Base-by-base conservation (phyloP, 2,113 vertebrate species). In the Gymnogyps californianus region DNA sequence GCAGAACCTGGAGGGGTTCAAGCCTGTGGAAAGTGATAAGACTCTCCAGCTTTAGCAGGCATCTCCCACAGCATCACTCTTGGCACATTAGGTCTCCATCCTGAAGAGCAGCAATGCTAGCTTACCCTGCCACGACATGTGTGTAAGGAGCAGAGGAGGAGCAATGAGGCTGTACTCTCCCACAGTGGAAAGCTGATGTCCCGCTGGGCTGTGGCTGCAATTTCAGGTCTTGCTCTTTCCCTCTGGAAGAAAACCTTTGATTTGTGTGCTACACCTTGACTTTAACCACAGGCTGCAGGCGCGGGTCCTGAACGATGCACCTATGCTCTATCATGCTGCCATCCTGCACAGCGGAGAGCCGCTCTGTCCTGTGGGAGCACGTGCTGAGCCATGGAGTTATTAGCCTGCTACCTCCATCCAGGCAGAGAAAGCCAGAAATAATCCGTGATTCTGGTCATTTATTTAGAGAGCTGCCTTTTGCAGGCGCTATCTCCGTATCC, bases 111-210 rank as follows among this genome's bases (percentile, higher is more conserved):
- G 7, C 44, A 54, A 21, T 5, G 34, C 7, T 67, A 71, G n/a
- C n/a, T 87, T 40, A 18, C 22, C 62, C 44, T 55, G 38, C 20
- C 34, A n/a, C 1, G 1, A 20, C 11, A 7, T 0, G 0, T 7
- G 17, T 54, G 20, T 64, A 58, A 69, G 58, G 44, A 64, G 57
- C 34, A 58, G 52, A 77, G 72, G 18, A 69, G 47, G 17, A 76
- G 31, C 17, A 29, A 31, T 25, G 21, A n/a, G 40, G 49, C 36
- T 59, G 21, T 72, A 7, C n/a, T 31, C 22, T 66, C 26, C 61
- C 34, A 5, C 14, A 16, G 36, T 36, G 62, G 25, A 91, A 44
- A 76, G n/a, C 29, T 49, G 40, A 40, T 49, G 38, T 80, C 67
- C 58, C 0, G 0, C 31, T n/a, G 83, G 42, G 22, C 38, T 71